These are phyloP conservation scores for Chloropsis hardwickii DNA, from an alignment of 2,113 vertebrate genomes.

Conservation along the genomic window DNA sequence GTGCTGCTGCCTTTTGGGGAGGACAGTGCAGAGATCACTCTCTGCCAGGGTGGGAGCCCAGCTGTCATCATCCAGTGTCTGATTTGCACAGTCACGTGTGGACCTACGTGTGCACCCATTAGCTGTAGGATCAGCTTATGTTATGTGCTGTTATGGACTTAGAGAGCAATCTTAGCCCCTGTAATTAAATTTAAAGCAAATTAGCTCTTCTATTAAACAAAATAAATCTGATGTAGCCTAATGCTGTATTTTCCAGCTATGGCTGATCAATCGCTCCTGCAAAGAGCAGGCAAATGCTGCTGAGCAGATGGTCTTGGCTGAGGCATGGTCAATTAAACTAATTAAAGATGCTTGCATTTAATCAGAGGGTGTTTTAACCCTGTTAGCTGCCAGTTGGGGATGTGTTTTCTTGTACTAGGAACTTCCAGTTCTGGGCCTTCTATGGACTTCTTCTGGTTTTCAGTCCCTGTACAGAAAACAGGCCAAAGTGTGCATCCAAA, in stretches of 20 bases:
- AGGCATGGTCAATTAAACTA: constrained; percentile 68
- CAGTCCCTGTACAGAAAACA: neutral
- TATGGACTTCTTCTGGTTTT: neutral
- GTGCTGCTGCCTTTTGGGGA: neutral
- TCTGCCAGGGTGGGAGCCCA: neutral
- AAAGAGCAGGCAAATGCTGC: constrained; percentile 54
- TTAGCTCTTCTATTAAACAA: constrained; percentile 66
- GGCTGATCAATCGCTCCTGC: constrained; percentile 60
- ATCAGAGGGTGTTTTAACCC: constrained; percentile 68
- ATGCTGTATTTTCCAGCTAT: constrained; percentile 57
- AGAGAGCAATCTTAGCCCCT: constrained; percentile 31
- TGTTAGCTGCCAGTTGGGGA: constrained; percentile 50
- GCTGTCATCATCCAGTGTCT: neutral
- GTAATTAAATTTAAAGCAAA: constrained; percentile 71
- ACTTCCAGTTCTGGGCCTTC: constrained; percentile 19
- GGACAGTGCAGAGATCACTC: rapidly evolving
- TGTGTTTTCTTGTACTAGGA: neutral
- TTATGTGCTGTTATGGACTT: constrained; percentile 42
- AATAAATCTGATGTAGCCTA: constrained; percentile 65
- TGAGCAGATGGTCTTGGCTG: constrained; percentile 65
- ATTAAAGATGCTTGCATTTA: constrained; percentile 66
- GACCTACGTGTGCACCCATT: neutral
- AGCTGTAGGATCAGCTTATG: constrained; percentile 31
- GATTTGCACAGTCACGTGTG: neutral
- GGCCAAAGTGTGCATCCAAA: neutral